Percentiles rank a stretch among this genome's conserved stretches.
Conservation (phyloP, 2,113 vertebrate genomes). For the Megaceryle maxima region DNA sequence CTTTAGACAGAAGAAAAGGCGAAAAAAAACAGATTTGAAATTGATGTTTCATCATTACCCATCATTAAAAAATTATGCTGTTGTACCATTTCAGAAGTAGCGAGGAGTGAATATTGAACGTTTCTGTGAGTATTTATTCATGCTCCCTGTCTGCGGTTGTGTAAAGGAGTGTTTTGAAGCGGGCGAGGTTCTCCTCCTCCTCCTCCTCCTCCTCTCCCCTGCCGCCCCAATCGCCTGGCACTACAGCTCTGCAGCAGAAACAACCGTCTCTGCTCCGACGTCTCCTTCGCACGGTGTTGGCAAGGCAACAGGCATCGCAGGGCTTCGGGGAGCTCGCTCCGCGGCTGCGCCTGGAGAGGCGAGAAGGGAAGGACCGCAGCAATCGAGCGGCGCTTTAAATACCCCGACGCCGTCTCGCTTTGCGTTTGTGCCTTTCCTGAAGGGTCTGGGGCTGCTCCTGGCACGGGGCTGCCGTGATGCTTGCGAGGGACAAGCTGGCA, state of each 20-base stretch:
- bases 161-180: neutral
- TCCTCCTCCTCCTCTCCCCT: neutral
- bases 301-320: constrained; percentile 25
- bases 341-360: neutral
- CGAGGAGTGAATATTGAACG: constrained; percentile 13
- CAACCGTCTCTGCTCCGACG: constrained; percentile 32
- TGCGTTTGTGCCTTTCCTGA: accelerated
- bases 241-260: neutral
- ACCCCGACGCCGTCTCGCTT: accelerated
- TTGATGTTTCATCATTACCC: constrained; percentile 56
- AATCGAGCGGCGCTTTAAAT: accelerated
- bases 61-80: constrained; percentile 57
- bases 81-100: constrained; percentile 6
- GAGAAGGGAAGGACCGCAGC: neutral
- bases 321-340: neutral
- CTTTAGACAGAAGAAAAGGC: constrained; percentile 1
- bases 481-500: accelerated
- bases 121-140: constrained; percentile 5
- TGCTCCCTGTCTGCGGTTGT: neutral
- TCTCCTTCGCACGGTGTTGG: neutral
- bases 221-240: neutral
- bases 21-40: constrained; percentile 18
- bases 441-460: accelerated
- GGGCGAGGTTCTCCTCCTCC: neutral
- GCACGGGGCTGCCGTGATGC: accelerated